Evolutionary conservation across 37 sponge, comb jelly and placozoan species (phyloP), one percentile per base, ranked within the genome.

Genomic region (Halisarca cf. caerulea): DNA sequence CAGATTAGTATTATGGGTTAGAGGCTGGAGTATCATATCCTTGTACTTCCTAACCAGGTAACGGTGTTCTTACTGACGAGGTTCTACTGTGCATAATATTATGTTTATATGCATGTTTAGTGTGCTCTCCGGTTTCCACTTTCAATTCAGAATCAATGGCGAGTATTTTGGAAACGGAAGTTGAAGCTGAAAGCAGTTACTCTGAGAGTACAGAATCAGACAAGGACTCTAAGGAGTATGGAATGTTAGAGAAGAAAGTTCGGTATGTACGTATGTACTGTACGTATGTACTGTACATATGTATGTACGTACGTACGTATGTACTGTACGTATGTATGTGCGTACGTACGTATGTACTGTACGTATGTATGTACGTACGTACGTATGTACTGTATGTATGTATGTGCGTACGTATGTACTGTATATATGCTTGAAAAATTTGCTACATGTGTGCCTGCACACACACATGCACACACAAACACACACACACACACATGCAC

Each of bases 291-390:
- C n/a, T n/a, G n/a, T n/a, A n/a, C n/a, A n/a, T n/a, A n/a, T n/a
- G n/a, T n/a, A n/a, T n/a, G n/a, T n/a, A n/a, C n/a, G n/a, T n/a
- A n/a, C 17, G 17, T 55, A 55, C 57, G 17, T 55, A 55, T 17
- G 17, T 55, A 55, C 57, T 80, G 61, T 80, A 42, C 28, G 60
- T 80, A 60, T 58, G 59, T 58, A 60, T 80, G 81, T 69, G 37
- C 32, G 71, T 69, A 28, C 23, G 66, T 64, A 23, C 23, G 66
- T 23, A 64, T 27, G 28, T 79, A 37, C n/a, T n/a, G n/a, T n/a
- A n/a, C n/a, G n/a, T n/a, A n/a, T n/a, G n/a, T n/a, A n/a, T n/a
- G n/a, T n/a, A n/a, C n/a, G n/a, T n/a, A n/a, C n/a, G n/a, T n/a
- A n/a, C n/a, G n/a, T n/a, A n/a, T n/a, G n/a, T n/a, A n/a, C n/a